Conservation (phyloP, 64 coral and sea anemone genomes). For the Anthopleura sola region DNA sequence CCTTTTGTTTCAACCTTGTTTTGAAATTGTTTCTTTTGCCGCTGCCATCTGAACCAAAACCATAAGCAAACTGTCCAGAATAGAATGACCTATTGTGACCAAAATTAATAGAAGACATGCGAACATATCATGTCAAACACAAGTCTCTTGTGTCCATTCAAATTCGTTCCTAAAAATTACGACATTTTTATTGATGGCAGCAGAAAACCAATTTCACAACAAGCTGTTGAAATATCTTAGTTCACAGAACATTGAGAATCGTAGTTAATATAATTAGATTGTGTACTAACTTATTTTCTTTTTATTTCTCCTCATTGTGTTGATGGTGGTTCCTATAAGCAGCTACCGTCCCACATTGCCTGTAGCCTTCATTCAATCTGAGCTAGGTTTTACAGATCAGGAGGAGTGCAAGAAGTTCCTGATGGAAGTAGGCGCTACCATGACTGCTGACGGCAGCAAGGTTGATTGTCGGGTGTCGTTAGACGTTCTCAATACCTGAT, state of each 20-base stretch:
- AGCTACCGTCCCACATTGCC: conserved; percentile 60
- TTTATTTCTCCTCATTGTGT: conserved; percentile 26
- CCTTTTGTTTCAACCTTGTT: too few relatives aligned
- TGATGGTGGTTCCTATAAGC: conserved; percentile 42
- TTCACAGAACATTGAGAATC: background rate
- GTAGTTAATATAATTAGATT: background rate
- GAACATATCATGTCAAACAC: too few relatives aligned
- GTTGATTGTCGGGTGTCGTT: conserved; percentile 48
- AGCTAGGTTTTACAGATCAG: conserved; percentile 70
- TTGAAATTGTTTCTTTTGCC: too few relatives aligned
- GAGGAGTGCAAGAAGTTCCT: conserved; percentile 64
- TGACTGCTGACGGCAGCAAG: conserved; percentile 52
- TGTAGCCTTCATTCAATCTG: conserved; percentile 68
- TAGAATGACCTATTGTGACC: too few relatives aligned
- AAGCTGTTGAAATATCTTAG: too few relatives aligned
- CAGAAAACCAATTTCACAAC: too few relatives aligned
- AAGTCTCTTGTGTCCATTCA: too few relatives aligned
- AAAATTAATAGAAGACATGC: too few relatives aligned
- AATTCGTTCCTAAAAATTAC: too few relatives aligned
- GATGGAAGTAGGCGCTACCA: conserved; percentile 49
- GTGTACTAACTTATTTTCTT: conserved; percentile 46
- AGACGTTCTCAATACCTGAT: conserved; percentile 29
- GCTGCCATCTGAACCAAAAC: too few relatives aligned
- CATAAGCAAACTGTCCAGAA: too few relatives aligned
- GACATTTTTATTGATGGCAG: too few relatives aligned